Evolutionary conservation across 2,888 invertebrate species (phyloP).

Genomic region (Drosophila koepferae): DNA sequence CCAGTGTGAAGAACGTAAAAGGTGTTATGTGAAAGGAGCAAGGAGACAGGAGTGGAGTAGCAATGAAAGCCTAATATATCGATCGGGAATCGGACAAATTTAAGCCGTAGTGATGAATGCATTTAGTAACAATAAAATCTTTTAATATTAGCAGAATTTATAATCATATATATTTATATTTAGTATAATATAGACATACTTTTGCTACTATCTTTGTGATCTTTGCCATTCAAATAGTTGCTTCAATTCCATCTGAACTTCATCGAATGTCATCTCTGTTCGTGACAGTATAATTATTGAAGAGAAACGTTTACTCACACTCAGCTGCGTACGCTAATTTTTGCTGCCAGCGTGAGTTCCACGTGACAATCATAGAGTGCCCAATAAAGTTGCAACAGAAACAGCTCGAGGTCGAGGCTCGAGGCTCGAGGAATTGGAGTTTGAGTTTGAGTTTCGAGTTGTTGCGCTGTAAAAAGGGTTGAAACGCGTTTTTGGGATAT

Average conservation of each 20-base stretch:
- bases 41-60: background rate
- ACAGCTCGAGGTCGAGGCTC: background rate
- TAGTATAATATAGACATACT: background rate
- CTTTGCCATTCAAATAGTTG: conserved; percentile 12
- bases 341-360: conserved; percentile 26
- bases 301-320: conserved; percentile 25
- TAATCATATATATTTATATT: background rate
- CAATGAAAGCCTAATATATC: background rate
- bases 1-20: conserved; percentile 11
- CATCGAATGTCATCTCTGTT: conserved; percentile 39
- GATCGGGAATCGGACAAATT: background rate
- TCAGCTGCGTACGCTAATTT: conserved; percentile 4
- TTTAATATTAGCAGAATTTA: background rate
- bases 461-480: conserved; percentile 53
- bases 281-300: conserved; percentile 75
- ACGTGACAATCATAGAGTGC: conserved; percentile 23
- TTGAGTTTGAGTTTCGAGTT: background rate
- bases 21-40: conserved; percentile 5
- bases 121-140: background rate
- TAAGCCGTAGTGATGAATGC: background rate
- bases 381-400: conserved; percentile 26
- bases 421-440: background rate
- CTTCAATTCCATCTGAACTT: background rate
- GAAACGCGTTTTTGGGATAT: conserved; percentile 41
- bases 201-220: background rate